Evolutionary conservation across 2,888 invertebrate species (phyloP).

Genomic region (Orthosia gothica): DNA sequence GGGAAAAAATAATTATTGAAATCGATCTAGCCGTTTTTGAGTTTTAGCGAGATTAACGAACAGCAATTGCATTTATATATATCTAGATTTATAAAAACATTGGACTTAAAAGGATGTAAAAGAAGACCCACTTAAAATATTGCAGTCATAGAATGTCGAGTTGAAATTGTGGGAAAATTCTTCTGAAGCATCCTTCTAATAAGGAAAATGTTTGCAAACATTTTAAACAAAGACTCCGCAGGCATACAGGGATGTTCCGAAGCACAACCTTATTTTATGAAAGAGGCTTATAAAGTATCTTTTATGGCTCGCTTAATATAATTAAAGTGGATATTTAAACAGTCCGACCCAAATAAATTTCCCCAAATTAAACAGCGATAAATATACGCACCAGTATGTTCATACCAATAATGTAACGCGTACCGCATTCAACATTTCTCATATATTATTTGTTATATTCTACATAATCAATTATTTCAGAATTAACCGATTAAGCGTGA

Average conservation of each 20-base stretch:
- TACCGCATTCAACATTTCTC: constrained; percentile 3
- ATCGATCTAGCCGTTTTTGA: too few species aligned
- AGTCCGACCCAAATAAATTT: constrained; percentile 58
- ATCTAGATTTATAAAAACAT: constrained; percentile 1
- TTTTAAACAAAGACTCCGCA: constrained; percentile 49
- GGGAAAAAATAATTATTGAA: too few species aligned
- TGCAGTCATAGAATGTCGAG: constrained; percentile 40
- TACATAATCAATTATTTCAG: constrained; percentile 23
- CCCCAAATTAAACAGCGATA: constrained; percentile 53
- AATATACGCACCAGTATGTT: constrained; percentile 25
- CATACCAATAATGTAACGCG: constrained; percentile 26
- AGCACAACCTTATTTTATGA: constrained; percentile 51
- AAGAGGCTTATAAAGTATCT: constrained; percentile 53
- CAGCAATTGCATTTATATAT: too few species aligned
- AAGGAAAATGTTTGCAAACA: constrained; percentile 53
- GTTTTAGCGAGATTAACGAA: too few species aligned
- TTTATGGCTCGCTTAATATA: constrained; percentile 60
- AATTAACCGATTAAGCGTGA: constrained; percentile 22
- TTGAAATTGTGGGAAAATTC: constrained; percentile 34
- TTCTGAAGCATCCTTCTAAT: constrained; percentile 41
- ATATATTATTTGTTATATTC: constrained; percentile 20
- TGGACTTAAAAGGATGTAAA: constrained; percentile 13
- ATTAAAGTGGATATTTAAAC: constrained; percentile 60
- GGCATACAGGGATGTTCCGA: constrained; percentile 28
- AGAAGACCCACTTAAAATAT: constrained; percentile 36